phyloP scores from a whole-genome alignment of 2,888 invertebrate genomes.

The Adelphocoris suturalis region DNA sequence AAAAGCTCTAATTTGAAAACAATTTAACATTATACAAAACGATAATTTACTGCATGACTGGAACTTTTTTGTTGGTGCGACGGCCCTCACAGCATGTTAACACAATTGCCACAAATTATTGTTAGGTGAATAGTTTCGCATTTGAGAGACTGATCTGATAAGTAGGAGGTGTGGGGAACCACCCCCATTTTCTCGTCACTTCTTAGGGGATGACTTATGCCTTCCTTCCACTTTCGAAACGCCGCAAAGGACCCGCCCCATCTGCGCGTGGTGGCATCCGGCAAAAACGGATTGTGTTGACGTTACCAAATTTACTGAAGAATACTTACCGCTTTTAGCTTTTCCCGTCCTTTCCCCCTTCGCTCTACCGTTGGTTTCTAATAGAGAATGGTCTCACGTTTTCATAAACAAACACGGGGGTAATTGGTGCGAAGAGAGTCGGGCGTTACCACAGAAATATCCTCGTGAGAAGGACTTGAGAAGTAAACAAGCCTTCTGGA shows the following conservation, averaged over 20 bases:
- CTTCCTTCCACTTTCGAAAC: constrained; percentile 13
- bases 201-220: constrained; percentile 42
- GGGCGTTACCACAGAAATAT: constrained; percentile 23
- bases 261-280: constrained; percentile 41
- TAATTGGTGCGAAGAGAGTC: constrained; percentile 41
- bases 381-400: constrained; percentile 36
- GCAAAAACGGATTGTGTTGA: constrained; percentile 54
- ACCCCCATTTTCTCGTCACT: background rate
- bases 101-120: background rate
- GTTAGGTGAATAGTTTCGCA: background rate
- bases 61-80: too few species aligned
- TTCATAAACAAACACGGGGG: constrained; percentile 38
- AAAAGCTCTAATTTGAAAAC: too few species aligned
- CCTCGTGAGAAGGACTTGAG: background rate
- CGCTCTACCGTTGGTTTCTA: background rate
- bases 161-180: background rate
- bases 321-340: constrained; percentile 6
- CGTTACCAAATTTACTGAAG: constrained; percentile 45
- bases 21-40: too few species aligned
- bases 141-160: background rate
- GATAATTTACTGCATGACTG: too few species aligned
- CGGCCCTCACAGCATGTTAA: too few species aligned
- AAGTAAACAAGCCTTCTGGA: constrained; percentile 47
- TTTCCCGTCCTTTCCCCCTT: background rate
- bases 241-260: constrained; percentile 42